A percentile compares a stretch with the other conserved stretches of the same genome.
Evolutionary conservation across 2,888 invertebrate species (phyloP).

Genomic region (Tinea trinotella): DNA sequence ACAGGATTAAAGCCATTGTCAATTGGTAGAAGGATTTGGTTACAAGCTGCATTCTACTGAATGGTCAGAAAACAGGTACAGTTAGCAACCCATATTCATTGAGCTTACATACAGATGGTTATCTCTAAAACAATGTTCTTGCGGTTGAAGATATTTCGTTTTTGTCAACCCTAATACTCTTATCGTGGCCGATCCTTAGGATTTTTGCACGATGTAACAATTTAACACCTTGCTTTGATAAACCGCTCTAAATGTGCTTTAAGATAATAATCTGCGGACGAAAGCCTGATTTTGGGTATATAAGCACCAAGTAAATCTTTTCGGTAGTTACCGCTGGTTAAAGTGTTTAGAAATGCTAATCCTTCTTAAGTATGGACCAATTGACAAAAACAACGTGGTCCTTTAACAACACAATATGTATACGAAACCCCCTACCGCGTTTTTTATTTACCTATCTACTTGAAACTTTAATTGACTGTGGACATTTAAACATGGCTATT

Average conservation of each 20-base stretch:
- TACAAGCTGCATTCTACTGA: conserved; percentile 34
- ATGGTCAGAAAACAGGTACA: conserved; percentile 53
- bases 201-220: conserved; percentile 13
- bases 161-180: conserved; percentile 17
- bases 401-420: background rate
- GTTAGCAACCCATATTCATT: conserved; percentile 49
- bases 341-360: conserved; percentile 17
- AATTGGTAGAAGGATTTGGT: conserved; percentile 25
- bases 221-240: conserved; percentile 18
- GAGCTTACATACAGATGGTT: conserved; percentile 54
- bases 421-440: too few relatives aligned
- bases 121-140: conserved; percentile 61
- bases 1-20: conserved; percentile 8
- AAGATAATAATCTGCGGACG: conserved; percentile 17
- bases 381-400: conserved; percentile 8
- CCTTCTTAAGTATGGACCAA: background rate
- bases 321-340: conserved; percentile 13
- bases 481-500: too few relatives aligned
- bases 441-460: too few relatives aligned
- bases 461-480: too few relatives aligned
- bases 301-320: conserved; percentile 2
- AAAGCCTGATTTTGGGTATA: conserved; percentile 15
- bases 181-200: conserved; percentile 17
- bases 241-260: conserved; percentile 12
- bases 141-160: conserved; percentile 36